A percentile compares a stretch with the other conserved stretches of the same genome.
Evolutionary conservation across 2,888 invertebrate genomes (phyloP).

Genomic region (Drosophila limbata): DNA sequence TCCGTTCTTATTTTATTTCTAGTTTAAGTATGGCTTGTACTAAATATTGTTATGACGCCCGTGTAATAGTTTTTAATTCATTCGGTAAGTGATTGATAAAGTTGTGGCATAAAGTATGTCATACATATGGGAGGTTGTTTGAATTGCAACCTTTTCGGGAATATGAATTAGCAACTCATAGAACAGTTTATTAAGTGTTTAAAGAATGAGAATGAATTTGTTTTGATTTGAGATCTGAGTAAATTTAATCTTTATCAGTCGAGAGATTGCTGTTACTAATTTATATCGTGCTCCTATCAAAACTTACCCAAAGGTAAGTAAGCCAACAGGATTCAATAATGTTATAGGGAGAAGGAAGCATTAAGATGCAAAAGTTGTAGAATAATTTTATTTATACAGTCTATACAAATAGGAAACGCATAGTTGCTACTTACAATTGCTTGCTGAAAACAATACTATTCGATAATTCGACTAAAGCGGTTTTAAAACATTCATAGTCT

Average conservation of each 20-base stretch:
- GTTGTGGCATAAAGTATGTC: background rate
- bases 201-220: background rate
- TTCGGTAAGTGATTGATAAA: conserved; percentile 13
- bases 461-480: background rate
- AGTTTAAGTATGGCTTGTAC: conserved; percentile 12
- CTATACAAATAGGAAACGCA: background rate
- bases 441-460: background rate
- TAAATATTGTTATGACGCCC: conserved; percentile 8
- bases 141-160: background rate
- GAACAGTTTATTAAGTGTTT: background rate
- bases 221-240: background rate
- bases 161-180: background rate
- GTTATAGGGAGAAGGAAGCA: background rate
- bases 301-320: conserved; percentile 7
- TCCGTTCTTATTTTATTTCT: conserved; percentile 17
- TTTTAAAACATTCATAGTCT: conserved; percentile 2
- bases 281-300: background rate
- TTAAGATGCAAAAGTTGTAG: no score
- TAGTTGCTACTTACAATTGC: background rate
- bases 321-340: background rate
- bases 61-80: conserved; percentile 13
- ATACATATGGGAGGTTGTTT: background rate
- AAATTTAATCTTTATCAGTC: background rate
- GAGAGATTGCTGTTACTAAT: background rate
- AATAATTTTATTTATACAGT: background rate